phyloP scores from a whole-genome alignment of 2,888 invertebrate genomes.

The Cacoxenus indagator region DNA sequence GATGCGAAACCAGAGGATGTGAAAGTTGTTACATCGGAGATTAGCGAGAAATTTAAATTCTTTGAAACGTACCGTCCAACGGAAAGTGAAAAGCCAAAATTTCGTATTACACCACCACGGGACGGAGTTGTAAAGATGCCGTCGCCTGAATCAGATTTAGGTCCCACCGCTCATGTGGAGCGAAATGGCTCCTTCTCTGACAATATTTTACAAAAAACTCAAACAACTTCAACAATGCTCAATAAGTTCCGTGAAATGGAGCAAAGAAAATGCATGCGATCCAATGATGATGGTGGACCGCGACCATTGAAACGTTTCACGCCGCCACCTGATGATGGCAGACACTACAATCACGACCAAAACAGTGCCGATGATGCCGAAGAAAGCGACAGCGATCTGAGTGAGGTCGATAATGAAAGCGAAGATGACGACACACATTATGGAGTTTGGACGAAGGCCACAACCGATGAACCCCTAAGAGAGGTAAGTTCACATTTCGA shows the following conservation, averaged over 20 bases:
- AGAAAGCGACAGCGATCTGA: constrained; percentile 62
- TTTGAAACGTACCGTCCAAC: constrained; percentile 86
- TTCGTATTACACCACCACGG: constrained; percentile 90
- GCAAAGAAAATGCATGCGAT: constrained; percentile 72
- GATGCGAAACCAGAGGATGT: constrained; percentile 83
- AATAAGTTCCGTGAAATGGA: constrained; percentile 92
- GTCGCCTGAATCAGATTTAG: constrained; percentile 53
- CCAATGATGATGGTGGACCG: constrained; percentile 72
- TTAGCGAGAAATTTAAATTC: constrained; percentile 89
- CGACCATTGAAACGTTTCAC: constrained; percentile 91
- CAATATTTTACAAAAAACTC: constrained; percentile 71
- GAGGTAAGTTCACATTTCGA: constrained; percentile 67
- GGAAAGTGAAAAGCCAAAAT: constrained; percentile 77
- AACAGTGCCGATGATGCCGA: constrained; percentile 69
- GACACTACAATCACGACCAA: constrained; percentile 66
- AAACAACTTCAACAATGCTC: constrained; percentile 89
- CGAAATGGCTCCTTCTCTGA: constrained; percentile 38
- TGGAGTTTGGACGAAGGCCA: constrained; percentile 62
- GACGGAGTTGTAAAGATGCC: constrained; percentile 78
- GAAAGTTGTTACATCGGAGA: constrained; percentile 84
- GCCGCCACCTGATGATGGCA: constrained; percentile 83
- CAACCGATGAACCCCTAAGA: constrained; percentile 79
- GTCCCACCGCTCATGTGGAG: constrained; percentile 79
- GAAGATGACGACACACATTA: constrained; percentile 71
- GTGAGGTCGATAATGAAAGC: constrained; percentile 66